A percentile compares a stretch with the other conserved stretches of the same genome.
These are phyloP conservation scores for Volucella inflata DNA, from an alignment of 2,888 invertebrate genomes.

Conservation along the genomic window DNA sequence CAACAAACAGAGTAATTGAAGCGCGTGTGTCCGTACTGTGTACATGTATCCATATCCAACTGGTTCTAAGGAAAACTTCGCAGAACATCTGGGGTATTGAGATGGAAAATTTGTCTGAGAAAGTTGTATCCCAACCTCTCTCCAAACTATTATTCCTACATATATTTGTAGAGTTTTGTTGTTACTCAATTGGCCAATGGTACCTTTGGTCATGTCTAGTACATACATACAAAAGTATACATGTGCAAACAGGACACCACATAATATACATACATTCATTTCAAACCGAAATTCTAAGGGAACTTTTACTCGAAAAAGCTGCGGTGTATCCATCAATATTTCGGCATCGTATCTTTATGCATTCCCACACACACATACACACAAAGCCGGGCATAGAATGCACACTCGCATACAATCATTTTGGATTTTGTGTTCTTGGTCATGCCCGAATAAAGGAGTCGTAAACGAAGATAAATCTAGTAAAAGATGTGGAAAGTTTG, in stretches of 20 bases:
- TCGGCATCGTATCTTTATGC: conserved; percentile 21
- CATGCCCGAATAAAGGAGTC: conserved; percentile 16
- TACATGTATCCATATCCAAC: conserved; percentile 1
- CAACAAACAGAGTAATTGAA: conserved; percentile 42
- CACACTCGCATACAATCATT: too few relatives aligned
- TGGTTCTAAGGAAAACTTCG: conserved; percentile 62
- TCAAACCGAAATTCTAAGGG: conserved; percentile 7
- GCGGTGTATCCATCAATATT: conserved; percentile 63
- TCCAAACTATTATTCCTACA: conserved; percentile 5
- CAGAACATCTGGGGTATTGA: conserved; percentile 64
- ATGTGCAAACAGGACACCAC: conserved; percentile 11
- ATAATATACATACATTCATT: neutral
- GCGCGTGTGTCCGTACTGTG: conserved; percentile 1
- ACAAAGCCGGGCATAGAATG: too few relatives aligned
- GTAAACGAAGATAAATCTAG: conserved; percentile 62
- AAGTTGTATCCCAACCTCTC: conserved; percentile 59
- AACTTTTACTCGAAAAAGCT: conserved; percentile 41
- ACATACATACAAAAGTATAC: conserved; percentile 16
- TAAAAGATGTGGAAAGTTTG: conserved; percentile 67
- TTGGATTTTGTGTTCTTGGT: neutral
- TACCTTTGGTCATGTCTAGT: conserved; percentile 58
- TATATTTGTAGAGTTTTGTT: conserved; percentile 54
- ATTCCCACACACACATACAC: neutral
- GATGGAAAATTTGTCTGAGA: conserved; percentile 70
- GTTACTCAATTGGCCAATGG: conserved; percentile 74